These are phyloP conservation scores for Andricus quercusramuli DNA, from an alignment of 2,888 invertebrate species.

Conservation along the genomic window DNA sequence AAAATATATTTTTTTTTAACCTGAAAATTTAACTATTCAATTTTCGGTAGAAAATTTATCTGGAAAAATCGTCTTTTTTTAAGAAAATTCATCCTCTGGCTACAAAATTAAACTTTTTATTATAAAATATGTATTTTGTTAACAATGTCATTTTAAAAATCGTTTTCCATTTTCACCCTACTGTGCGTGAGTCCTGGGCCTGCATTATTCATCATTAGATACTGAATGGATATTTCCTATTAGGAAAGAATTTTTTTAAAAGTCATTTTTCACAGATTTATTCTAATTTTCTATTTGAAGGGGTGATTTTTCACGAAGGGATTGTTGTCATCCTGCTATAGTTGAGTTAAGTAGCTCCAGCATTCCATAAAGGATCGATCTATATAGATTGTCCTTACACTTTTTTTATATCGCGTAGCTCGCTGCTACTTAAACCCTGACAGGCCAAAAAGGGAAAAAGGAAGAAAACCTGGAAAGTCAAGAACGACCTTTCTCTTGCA, in stretches of 20 bases:
- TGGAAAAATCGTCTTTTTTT: too few relatives aligned
- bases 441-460: background rate
- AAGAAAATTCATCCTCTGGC: too few relatives aligned
- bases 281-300: background rate
- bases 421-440: slow-evolving; percentile 2
- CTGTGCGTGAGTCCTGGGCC: too few relatives aligned
- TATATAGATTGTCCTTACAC: slow-evolving; percentile 3
- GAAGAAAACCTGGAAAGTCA: background rate
- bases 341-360: slow-evolving; percentile 8
- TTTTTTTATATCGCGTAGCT: background rate
- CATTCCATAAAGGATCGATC: slow-evolving; percentile 3
- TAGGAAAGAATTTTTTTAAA: background rate
- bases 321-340: background rate
- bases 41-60: too few relatives aligned
- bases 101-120: too few relatives aligned
- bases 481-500: slow-evolving; percentile 15
- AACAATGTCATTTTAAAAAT: too few relatives aligned
- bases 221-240: background rate
- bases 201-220: background rate
- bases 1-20: too few relatives aligned
- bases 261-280: background rate
- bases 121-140: too few relatives aligned
- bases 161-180: too few relatives aligned
- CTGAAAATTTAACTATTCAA: too few relatives aligned
- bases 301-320: background rate